Percentiles rank a stretch among this genome's conserved stretches.
Conservation (phyloP, 37 sponge, comb jelly and placozoan genomes). For the Diacarnus erythraeanus region DNA sequence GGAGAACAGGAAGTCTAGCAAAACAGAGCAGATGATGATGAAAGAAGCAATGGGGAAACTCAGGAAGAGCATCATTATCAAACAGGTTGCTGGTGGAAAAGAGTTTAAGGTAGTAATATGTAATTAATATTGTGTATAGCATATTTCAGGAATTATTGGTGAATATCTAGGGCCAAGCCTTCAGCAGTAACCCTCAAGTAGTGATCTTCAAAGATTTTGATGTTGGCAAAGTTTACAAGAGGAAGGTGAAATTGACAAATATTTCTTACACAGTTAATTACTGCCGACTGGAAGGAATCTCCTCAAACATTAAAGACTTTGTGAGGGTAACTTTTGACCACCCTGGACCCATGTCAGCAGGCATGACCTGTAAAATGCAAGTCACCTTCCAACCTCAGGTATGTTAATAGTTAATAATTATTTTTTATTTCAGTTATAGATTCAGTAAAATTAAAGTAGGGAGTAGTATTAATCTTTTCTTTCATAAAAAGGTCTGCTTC, state of each 20-base stretch:
- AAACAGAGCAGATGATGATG: constrained; percentile 60
- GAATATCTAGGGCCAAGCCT: constrained; percentile 69
- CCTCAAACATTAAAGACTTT: constrained; percentile 73
- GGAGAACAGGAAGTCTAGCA: constrained; percentile 19
- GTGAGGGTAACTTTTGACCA: constrained; percentile 78
- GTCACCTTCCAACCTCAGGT: constrained; percentile 88
- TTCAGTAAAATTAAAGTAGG: background rate
- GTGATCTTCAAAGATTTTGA: constrained; percentile 86
- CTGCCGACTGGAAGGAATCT: constrained; percentile 75
- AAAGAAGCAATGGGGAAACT: constrained; percentile 56
- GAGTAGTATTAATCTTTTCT: background rate
- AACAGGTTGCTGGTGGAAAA: constrained; percentile 86
- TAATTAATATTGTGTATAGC: background rate
- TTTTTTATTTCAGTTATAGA: background rate
- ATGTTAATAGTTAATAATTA: too few species aligned
- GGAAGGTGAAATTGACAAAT: constrained; percentile 81
- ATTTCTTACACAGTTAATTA: constrained; percentile 93
- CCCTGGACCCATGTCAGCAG: constrained; percentile 93
- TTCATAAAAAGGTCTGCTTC: too few species aligned
- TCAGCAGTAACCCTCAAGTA: constrained; percentile 80
- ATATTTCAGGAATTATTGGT: too few species aligned
- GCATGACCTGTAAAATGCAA: constrained; percentile 82
- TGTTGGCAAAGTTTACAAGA: constrained; percentile 59
- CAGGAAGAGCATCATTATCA: constrained; percentile 56
- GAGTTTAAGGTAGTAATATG: constrained; percentile 77